phyloP scores from a whole-genome alignment of 2,113 vertebrate genomes.

The Dermatemys mawii region DNA sequence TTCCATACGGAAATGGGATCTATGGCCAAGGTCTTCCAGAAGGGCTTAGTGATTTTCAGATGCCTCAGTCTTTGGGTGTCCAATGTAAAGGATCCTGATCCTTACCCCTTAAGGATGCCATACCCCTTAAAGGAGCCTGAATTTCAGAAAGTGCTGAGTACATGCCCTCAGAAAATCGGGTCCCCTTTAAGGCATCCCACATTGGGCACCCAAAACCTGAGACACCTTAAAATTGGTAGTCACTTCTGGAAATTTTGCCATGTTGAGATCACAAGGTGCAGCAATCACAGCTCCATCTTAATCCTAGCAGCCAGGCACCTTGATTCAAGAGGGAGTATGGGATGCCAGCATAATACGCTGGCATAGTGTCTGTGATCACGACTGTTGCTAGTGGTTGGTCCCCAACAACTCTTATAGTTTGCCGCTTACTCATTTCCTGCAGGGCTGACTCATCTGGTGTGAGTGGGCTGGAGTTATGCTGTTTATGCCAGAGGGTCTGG shows the following conservation, averaged over 20 bases:
- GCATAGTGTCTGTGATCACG: accelerated
- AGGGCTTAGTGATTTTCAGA: accelerated
- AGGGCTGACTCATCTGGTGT: slow-evolving; percentile 41
- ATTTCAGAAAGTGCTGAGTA: background rate
- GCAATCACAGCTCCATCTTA: background rate
- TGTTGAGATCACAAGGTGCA: background rate
- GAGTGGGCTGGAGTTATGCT: slow-evolving; percentile 53
- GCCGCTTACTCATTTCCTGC: background rate
- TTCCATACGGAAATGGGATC: background rate
- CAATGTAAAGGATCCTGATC: background rate
- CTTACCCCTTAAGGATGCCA: no score
- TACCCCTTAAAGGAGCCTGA: background rate
- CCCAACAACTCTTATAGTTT: background rate
- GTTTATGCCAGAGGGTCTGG: slow-evolving; percentile 8
- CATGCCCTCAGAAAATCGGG: background rate
- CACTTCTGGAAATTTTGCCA: background rate
- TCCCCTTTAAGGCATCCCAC: background rate
- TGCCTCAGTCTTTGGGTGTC: background rate
- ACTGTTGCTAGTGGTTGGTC: background rate
- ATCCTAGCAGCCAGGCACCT: background rate
- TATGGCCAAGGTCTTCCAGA: accelerated
- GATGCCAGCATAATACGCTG: accelerated
- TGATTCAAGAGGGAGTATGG: background rate
- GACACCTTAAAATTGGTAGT: background rate
- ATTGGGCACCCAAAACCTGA: background rate